A percentile compares a stretch with the other conserved stretches of the same genome.
Conservation (phyloP, 2,113 vertebrate genomes). For the Nycticryphes semicollaris region DNA sequence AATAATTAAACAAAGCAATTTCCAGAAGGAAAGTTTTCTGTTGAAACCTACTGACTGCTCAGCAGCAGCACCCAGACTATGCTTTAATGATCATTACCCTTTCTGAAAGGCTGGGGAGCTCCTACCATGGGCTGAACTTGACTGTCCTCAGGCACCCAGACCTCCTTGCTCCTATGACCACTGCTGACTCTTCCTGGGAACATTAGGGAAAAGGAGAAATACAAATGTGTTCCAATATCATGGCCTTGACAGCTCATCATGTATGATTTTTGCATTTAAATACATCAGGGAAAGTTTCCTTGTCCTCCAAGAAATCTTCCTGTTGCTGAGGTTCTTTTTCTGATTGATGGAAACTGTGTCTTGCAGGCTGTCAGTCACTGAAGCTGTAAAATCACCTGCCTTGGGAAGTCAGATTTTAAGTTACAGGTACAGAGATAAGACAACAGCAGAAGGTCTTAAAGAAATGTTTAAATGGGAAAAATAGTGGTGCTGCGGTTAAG, state of each 20-base stretch:
- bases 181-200: neutral
- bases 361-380: neutral
- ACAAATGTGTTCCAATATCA: neutral
- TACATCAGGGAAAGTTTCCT: neutral
- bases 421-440: neutral
- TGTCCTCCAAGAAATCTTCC: neutral
- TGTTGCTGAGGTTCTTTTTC: neutral
- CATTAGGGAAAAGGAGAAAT: neutral
- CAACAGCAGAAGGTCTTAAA: neutral
- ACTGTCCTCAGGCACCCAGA: neutral
- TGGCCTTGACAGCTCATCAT: neutral
- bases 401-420: neutral
- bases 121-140: neutral
- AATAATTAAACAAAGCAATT: neutral
- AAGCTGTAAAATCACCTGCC: neutral
- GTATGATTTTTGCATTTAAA: neutral
- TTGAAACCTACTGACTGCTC: neutral
- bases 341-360: neutral
- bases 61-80: neutral
- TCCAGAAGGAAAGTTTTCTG: neutral
- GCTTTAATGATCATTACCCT: neutral
- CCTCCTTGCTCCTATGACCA: fast-evolving
- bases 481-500: neutral
- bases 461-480: neutral
- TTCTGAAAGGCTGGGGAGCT: neutral